Evolutionary conservation across 2,113 vertebrate genomes (phyloP), one percentile per base, ranked within the genome.

Genomic region (Rhizomys pruinosus): DNA sequence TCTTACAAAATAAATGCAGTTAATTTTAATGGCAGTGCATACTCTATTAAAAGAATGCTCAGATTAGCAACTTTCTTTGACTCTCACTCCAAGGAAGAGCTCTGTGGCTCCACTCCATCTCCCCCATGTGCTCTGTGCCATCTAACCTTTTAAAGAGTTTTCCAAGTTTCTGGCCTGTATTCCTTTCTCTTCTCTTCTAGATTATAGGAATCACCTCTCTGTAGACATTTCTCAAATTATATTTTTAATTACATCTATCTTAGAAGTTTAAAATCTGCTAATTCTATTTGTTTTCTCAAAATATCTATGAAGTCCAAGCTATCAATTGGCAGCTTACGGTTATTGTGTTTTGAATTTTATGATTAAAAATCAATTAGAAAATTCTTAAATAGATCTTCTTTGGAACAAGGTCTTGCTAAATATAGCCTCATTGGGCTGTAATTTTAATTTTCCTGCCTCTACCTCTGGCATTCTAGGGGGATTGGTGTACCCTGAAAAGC

Each of bases 331-430:
- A 87, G 44, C 11, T 44, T 87, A 39, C 13, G 87, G n/a, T 59
- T 90, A n/a, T 90, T 94, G 72, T 63, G 74, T n/a, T 84, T 82
- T 95, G 44, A 87, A 80, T 81, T 88, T 87, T 84, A 84, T 73
- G 95, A 92, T 80, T 80, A 87, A 77, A 44, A 84, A 84, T 69
- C 19, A 63, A 86, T 39, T 69, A 57, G 52, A 34, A 81, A 82
- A 86, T 29, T 32, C 68, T 74, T 32, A 23, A 85, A 69, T 73
- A 42, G 20, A 63, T 76, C 81, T 86, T 69, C 68, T 72, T 61
- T 74, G 61, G 27, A 44, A 34, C 20, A 68, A 34, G 3, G 27
- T 42, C 52, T 73, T 84, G 63, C 22, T 71, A 44, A 52, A 27
- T 32, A 52, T 59, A 59, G 84, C 19, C 29, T n/a, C 11, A 44